These are phyloP conservation scores for Malurus cyaneus DNA, from an alignment of 2,113 vertebrate species.

Conservation along the genomic window DNA sequence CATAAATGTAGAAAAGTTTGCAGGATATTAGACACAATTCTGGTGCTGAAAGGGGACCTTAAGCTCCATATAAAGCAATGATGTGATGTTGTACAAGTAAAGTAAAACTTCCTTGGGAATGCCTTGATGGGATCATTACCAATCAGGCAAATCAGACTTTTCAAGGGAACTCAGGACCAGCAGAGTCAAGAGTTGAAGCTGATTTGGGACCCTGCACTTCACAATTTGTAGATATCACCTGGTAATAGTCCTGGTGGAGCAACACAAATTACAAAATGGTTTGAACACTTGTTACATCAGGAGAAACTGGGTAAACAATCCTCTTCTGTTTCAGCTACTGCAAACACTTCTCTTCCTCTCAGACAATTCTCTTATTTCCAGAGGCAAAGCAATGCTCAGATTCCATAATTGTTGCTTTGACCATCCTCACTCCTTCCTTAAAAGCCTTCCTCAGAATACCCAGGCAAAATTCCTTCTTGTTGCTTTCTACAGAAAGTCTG, in stretches of 20 bases:
- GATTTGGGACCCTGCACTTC: not conserved
- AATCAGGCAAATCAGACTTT: not conserved
- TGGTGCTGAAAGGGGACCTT: not conserved
- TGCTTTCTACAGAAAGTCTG: not conserved
- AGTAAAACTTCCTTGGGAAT: not conserved
- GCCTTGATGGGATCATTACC: not conserved
- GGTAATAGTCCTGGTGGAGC: not conserved
- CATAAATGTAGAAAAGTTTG: not conserved
- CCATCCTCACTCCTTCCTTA: not conserved
- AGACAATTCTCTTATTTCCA: not conserved
- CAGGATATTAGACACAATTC: not conserved
- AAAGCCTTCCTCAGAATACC: not conserved
- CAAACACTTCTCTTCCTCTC: not conserved
- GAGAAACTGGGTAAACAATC: not conserved
- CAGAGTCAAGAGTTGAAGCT: not conserved
- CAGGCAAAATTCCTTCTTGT: not conserved
- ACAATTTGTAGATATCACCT: not conserved
- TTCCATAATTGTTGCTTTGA: not conserved
- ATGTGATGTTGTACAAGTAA: not conserved
- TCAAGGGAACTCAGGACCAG: not conserved
- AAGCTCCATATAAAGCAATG: not conserved
- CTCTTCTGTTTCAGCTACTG: not conserved
- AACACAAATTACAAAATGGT: not conserved
- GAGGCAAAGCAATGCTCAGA: not conserved
- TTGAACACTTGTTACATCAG: not conserved